phyloP scores from a whole-genome alignment of 2,113 vertebrate species.

The Brienomyrus brachyistius region DNA sequence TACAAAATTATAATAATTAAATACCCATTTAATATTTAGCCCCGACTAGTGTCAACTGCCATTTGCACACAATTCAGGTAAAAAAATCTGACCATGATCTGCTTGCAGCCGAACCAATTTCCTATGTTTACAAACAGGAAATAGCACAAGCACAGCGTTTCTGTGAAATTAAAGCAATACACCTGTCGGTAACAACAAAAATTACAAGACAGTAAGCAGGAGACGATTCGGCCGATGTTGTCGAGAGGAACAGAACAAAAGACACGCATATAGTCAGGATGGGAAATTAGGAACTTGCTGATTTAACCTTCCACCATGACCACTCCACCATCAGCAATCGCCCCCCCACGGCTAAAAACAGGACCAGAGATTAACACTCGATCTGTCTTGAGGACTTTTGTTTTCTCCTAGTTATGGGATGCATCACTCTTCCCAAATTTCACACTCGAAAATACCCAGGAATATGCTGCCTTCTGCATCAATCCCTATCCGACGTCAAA shows the following conservation, averaged over 20 bases:
- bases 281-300: background rate
- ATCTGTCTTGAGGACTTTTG: background rate
- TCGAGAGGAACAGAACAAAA: background rate
- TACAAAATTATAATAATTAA: background rate
- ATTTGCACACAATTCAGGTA: background rate
- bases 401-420: background rate
- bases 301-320: background rate
- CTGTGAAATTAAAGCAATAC: background rate
- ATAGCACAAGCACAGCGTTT: background rate
- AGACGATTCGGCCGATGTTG: background rate
- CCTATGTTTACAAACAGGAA: background rate
- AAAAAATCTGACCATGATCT: background rate
- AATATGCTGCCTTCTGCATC: background rate
- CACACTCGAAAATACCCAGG: background rate
- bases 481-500: background rate
- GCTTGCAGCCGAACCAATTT: background rate
- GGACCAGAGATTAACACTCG: background rate
- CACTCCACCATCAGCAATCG: background rate
- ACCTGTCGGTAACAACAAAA: background rate
- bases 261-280: background rate
- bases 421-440: background rate
- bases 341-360: background rate
- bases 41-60: background rate
- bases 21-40: background rate
- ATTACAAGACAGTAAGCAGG: background rate